A percentile compares a stretch with the other conserved stretches of the same genome.
Evolutionary conservation across 2,113 vertebrate species (phyloP).

Genomic region (Sinocyclocheilus maitianheensis): DNA sequence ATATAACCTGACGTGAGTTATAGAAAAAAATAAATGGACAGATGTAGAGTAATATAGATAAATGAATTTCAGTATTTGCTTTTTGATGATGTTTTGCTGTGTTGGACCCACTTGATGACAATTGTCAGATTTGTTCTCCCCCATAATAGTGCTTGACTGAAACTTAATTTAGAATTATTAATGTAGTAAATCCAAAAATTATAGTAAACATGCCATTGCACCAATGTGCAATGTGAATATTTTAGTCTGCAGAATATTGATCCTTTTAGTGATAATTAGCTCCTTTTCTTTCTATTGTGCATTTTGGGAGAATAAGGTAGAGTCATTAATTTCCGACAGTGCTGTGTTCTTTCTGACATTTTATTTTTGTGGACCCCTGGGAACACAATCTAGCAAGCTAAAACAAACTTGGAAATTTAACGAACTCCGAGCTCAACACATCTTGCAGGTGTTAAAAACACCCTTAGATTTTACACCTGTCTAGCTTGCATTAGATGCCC

Average conservation of each 20-base stretch:
- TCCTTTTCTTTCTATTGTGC: neutral
- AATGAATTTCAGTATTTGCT: neutral
- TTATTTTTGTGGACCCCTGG: slow-evolving; percentile 32
- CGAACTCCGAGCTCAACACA: slow-evolving; percentile 11
- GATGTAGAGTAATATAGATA: neutral
- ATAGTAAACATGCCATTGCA: neutral
- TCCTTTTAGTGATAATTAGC: neutral
- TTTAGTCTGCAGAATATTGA: neutral
- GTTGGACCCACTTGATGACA: neutral
- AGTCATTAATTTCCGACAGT: slow-evolving; percentile 30
- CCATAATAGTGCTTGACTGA: neutral
- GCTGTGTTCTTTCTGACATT: slow-evolving; percentile 16
- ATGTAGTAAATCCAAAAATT: neutral
- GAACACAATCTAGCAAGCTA: slow-evolving; percentile 21
- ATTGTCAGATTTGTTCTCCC: neutral
- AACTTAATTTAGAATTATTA: neutral
- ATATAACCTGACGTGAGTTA: neutral
- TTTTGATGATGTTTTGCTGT: neutral
- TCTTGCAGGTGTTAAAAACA: slow-evolving; percentile 42
- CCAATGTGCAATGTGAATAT: neutral
- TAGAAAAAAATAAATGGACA: neutral
- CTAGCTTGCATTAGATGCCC: slow-evolving; percentile 39
- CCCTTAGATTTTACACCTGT: slow-evolving; percentile 39
- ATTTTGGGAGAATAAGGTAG: neutral
- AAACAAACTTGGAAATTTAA: slow-evolving; percentile 29